These are phyloP conservation scores for Sepiola atlantica DNA, from an alignment of 2,888 invertebrate genomes.

Conservation along the genomic window DNA sequence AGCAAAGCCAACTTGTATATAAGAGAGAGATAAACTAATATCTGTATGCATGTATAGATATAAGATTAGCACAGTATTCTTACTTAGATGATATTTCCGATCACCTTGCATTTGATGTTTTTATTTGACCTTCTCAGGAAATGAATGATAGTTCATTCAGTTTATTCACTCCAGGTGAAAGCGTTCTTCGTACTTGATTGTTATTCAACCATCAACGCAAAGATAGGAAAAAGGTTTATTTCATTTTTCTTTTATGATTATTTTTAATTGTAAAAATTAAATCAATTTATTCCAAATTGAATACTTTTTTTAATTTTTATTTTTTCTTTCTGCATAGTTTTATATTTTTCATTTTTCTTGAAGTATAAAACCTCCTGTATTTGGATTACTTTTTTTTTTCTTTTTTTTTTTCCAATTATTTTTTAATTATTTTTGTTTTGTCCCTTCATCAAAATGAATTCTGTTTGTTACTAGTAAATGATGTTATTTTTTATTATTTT, in stretches of 20 bases:
- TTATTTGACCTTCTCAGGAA: background rate
- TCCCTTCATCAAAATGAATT: background rate
- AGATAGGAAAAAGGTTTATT: background rate
- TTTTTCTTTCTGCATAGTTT: background rate
- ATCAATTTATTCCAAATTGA: background rate
- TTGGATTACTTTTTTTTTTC: background rate
- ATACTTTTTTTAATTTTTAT: background rate
- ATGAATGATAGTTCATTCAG: background rate
- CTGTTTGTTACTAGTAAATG: background rate
- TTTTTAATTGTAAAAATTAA: slow-evolving; percentile 15
- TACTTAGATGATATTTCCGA: background rate
- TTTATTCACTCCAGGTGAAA: background rate
- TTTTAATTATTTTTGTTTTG: background rate
- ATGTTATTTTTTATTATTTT: background rate
- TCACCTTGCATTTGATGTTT: background rate
- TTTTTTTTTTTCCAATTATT: no score
- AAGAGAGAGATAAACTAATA: no score
- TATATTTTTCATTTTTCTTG: no score
- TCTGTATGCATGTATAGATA: no score
- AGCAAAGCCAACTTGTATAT: no score
- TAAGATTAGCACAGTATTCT: background rate
- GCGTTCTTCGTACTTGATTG: background rate
- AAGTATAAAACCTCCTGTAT: background rate
- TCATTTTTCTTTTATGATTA: background rate
- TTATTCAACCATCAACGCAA: background rate